Evolutionary conservation across 2,113 vertebrate species (phyloP), one percentile per base, ranked within the genome.

Genomic region (Rissa tridactyla): DNA sequence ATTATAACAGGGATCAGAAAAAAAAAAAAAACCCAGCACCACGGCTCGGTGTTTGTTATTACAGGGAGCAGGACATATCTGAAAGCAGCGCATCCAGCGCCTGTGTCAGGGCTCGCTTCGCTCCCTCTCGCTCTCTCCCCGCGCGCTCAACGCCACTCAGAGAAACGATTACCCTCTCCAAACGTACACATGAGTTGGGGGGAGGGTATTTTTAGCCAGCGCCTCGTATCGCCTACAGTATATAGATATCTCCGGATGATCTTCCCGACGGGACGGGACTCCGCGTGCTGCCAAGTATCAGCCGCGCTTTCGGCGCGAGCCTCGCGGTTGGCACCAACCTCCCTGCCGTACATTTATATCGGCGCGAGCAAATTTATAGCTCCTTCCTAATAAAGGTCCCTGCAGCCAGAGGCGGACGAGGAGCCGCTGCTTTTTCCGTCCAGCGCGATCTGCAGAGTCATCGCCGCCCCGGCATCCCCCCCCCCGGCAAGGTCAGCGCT

Each of bases 121-220:
- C 61, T 6, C 46, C 47, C 36, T 23, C 52, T 27, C 14, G 22
- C 66, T 9, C 13, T 16, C 5, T 10, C 5, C 22, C 29, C 13
- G 3, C 0, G n/a, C 58, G 29, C 23, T 32, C 22, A 52, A 47
- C 4, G 23, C 19, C 52, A 13, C 46, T 65, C 42, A 1, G 14
- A 12, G 76, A 65, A 73, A n/a, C 18, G 18, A 32, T 29, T 14
- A 58, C 44, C 20, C 82, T 7, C 76, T 47, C 62, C 1, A 7
- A 65, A 97, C 38, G 94, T 95, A 98, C 96, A 94, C 97, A 73
- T 90, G 4, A 86, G 97, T 97, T 97, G 93, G 92, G 78, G 78
- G 60, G 62, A 66, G 38, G 51, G 90, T 96, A 97, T 92, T 97
- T 98, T 95, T 96, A 98, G 97, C 30, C 6, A 79, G 83, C 1